Base-by-base conservation (phyloP, 2,797 vertebrate species). In the Tangara arthus region DNA sequence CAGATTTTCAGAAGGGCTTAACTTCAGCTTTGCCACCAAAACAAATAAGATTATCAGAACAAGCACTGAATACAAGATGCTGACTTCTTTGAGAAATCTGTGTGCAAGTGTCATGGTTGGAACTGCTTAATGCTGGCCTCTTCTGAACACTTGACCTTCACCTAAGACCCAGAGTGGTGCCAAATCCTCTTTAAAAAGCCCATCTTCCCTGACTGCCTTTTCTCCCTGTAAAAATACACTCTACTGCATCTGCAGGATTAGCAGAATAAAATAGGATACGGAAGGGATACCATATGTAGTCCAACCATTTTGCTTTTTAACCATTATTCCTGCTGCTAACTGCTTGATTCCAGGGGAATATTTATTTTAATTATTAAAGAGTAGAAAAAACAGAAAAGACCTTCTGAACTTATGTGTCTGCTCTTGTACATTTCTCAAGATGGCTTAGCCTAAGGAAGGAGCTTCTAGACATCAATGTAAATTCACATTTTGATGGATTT, bases 41-140 rank as follows among this genome's bases (percentile, higher is more conserved):
- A 64, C 89, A 89, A 96, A 92, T 73, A 59, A 91, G 84, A 94
- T 96, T 96, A 95, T 42, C 44, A 46, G 78, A 89, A 68, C 52
- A 80, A 84, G 52, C 8, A 26, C 71, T 64, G 71, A 68, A 85
- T 60, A 46, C 37, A 92, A 85, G 71, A 94, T 70, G 28, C 56
- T 56, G 60, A 64, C 86, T 77, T 77, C 47, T 92, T 94, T 53
- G 44, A 66, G 73, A 89, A 93, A 76, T 50, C 35, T 66, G 66
- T 56, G 35, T 6, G 2, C 20, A 44, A 89, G 68, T 60, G 75
- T 77, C 71, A 42, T 41, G 13, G 70, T 63, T 76, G 71, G 44
- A 87, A 52, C 50, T 87, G 66, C 34, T 76, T 69, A 44, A 56
- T 79, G 21, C 57, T 85, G 63, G n/a, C 55, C 37, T 94, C 66